phyloP scores from a whole-genome alignment of 2,113 vertebrate species.

The Lutjanus erythropterus region DNA sequence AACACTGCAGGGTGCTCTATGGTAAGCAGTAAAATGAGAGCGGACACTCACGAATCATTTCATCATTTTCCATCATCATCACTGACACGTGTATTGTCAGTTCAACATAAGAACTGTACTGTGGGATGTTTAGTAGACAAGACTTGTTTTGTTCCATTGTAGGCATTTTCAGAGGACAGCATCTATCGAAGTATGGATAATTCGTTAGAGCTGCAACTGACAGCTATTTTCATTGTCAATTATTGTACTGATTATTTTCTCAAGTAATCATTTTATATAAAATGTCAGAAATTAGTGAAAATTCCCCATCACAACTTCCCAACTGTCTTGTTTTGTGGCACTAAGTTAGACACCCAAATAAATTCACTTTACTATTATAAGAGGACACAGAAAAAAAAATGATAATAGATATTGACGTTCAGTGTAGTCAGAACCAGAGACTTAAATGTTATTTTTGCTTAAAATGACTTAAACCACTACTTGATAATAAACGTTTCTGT shows the following conservation, averaged over 20 bases:
- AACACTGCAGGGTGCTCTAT: background rate
- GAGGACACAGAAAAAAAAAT: too few relatives aligned
- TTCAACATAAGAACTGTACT: slow-evolving; percentile 11
- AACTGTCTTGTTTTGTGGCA: too few relatives aligned
- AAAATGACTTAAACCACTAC: too few relatives aligned
- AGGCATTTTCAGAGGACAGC: background rate
- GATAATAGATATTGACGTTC: too few relatives aligned
- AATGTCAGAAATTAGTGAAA: background rate
- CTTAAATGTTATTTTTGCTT: too few relatives aligned
- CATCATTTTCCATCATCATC: background rate
- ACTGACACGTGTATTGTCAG: background rate
- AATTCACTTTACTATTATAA: background rate
- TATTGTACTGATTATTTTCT: background rate
- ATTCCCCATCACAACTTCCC: too few relatives aligned
- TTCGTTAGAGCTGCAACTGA: background rate
- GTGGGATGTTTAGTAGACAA: background rate
- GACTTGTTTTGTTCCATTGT: background rate
- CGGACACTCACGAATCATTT: slow-evolving; percentile 8
- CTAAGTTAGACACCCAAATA: background rate
- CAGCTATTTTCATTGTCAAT: background rate
- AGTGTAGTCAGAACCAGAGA: too few relatives aligned
- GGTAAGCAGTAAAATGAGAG: background rate
- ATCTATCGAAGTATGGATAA: background rate
- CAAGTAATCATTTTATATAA: background rate
- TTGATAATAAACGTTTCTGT: too few relatives aligned